A percentile compares a stretch with the other conserved stretches of the same genome.
Conservation (phyloP, 2,113 vertebrate species). For the Chrysemys picta region DNA sequence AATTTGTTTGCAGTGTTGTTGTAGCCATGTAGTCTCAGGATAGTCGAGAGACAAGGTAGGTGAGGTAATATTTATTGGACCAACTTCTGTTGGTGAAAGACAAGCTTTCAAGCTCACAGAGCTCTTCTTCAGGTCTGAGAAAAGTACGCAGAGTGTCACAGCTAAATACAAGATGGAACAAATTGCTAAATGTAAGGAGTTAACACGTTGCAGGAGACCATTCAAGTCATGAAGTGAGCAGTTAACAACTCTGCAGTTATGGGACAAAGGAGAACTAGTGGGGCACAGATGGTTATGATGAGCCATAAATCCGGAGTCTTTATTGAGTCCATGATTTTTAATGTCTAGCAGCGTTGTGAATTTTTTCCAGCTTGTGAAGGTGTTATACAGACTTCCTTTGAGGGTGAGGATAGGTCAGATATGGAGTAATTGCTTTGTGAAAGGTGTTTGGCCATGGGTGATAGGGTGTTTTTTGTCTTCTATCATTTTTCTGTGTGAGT, state of each 20-base stretch:
- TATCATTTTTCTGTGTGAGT: not conserved
- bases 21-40: not conserved
- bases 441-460: not conserved
- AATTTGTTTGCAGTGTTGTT: not conserved
- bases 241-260: not conserved
- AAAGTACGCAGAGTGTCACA: not conserved
- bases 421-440: not conserved
- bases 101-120: not conserved
- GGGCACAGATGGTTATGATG: not conserved
- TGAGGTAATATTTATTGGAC: not conserved
- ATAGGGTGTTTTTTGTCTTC: not conserved
- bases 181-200: not conserved
- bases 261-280: not conserved
- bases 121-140: not conserved
- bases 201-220: not conserved
- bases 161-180: not conserved
- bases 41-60: not conserved
- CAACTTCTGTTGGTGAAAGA: not conserved
- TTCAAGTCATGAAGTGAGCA: not conserved
- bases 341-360: not conserved
- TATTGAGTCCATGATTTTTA: not conserved
- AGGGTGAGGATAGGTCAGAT: not conserved
- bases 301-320: not conserved
- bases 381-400: not conserved
- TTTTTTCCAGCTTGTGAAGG: not conserved